Percentiles rank a stretch among this genome's conserved stretches.
Evolutionary conservation across 92 coral and sea anemone species (phyloP).

Genomic region (Porites rus): DNA sequence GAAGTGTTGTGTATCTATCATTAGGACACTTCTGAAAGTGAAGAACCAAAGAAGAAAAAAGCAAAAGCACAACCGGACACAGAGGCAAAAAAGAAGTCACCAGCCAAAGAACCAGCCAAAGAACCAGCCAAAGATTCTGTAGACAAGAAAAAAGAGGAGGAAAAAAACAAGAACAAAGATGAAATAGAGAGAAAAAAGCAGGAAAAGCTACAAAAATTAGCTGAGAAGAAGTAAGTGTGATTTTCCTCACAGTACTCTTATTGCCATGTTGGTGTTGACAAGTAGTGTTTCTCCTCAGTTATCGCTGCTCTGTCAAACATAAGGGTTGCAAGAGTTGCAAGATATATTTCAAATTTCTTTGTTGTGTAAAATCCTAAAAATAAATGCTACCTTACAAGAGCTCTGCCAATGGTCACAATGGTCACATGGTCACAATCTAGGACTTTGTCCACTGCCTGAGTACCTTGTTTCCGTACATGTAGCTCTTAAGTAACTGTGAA

Average conservation of each 20-base stretch:
- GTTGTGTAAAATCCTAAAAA: no score
- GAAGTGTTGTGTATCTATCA: not conserved
- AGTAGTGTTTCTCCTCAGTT: not conserved
- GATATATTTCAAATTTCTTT: no score
- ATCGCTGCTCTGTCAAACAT: no score
- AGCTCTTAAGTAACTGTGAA: no score
- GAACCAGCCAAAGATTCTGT: conserved; percentile 18
- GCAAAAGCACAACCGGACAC: conserved; percentile 7
- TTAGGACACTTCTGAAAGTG: conserved; percentile 10
- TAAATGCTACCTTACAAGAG: no score
- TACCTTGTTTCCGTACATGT: no score
- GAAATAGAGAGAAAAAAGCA: conserved; percentile 84
- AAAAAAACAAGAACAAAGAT: conserved; percentile 74
- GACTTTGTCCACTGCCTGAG: no score
- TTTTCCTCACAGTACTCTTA: not conserved
- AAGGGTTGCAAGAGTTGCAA: no score
- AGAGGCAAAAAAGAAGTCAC: conserved; percentile 9
- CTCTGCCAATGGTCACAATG: no score
- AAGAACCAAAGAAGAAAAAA: conserved; percentile 15
- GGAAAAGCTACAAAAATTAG: conserved; percentile 78
- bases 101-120: conserved; percentile 5
- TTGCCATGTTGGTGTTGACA: not conserved
- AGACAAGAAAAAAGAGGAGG: conserved; percentile 39
- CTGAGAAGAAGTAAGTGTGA: conserved; percentile 75
- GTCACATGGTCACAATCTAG: no score